Conservation (phyloP, 2,113 vertebrate genomes). For the Sinocyclocheilus grahami region DNA sequence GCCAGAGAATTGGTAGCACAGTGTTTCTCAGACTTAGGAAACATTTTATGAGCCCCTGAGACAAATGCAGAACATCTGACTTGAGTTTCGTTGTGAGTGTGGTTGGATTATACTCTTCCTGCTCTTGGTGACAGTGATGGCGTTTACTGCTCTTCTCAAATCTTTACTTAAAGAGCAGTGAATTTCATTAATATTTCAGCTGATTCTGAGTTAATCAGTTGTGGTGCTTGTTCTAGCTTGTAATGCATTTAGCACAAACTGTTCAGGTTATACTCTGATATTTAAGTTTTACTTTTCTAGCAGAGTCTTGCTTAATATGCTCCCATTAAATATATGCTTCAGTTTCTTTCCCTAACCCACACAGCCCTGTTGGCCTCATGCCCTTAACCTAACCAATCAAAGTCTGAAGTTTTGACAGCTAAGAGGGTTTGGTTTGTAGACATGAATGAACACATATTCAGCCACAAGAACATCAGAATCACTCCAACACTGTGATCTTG, state of each 20-base stretch:
- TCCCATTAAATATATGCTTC: not conserved
- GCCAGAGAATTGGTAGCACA: slow-evolving; percentile 27
- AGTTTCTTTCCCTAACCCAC: not conserved
- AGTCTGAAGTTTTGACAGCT: not conserved
- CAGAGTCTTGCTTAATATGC: not conserved
- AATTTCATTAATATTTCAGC: not conserved
- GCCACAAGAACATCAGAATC: no score
- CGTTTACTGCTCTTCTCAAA: not conserved
- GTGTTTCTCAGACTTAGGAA: slow-evolving; percentile 21
- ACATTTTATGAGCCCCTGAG: slow-evolving; percentile 29
- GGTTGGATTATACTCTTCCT: not conserved
- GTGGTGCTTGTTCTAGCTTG: not conserved
- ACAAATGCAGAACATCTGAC: slow-evolving; percentile 44
- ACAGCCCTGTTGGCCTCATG: slow-evolving; percentile 4
- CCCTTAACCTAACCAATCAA: slow-evolving; percentile 42
- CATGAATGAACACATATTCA: no score
- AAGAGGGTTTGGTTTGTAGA: no score
- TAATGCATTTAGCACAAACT: not conserved
- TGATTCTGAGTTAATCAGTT: not conserved
- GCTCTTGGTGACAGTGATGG: slow-evolving; percentile 3
- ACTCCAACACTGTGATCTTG: no score
- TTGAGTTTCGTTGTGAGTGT: slow-evolving; percentile 14
- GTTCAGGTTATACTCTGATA: not conserved
- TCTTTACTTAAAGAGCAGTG: not conserved
- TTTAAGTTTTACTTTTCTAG: not conserved